These are phyloP conservation scores for Rhogogaster chlorosoma DNA, from an alignment of 2,888 invertebrate genomes.

Conservation along the genomic window DNA sequence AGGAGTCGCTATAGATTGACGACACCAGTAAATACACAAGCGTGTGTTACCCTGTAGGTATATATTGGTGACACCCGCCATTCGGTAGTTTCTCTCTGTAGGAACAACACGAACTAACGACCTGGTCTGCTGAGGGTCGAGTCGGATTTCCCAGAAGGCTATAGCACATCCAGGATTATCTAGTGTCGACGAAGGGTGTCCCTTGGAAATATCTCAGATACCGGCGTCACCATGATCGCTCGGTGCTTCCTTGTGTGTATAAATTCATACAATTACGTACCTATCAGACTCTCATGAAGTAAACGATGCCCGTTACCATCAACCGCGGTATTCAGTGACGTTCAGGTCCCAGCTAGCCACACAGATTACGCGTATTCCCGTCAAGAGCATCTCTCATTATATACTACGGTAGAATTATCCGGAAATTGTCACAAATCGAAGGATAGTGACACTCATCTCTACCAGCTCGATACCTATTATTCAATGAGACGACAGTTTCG, in stretches of 20 bases:
- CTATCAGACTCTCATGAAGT: conserved; percentile 40
- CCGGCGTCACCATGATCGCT: conserved; percentile 23
- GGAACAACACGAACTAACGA: conserved; percentile 38
- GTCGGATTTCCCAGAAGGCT: conserved; percentile 42
- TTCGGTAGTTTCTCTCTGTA: conserved; percentile 45
- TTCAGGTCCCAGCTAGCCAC: background rate
- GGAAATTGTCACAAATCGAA: conserved; percentile 28
- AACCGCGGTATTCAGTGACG: conserved; percentile 23
- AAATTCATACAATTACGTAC: conserved; percentile 48
- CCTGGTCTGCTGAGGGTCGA: conserved; percentile 13
- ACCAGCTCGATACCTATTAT: background rate
- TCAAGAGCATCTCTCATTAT: conserved; percentile 24
- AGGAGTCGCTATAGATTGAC: conserved; percentile 15
- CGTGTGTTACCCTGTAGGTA: conserved; percentile 2
- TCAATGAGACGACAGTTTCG: background rate
- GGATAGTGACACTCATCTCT: conserved; percentile 14
- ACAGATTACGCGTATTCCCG: conserved; percentile 28
- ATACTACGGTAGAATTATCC: conserved; percentile 11
- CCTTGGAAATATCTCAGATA: conserved; percentile 39
- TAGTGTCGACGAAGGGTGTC: conserved; percentile 42
- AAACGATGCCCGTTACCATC: conserved; percentile 40
- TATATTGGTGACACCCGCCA: conserved; percentile 15
- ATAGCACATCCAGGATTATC: conserved; percentile 27
- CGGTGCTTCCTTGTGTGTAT: conserved; percentile 28
- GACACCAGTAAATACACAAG: conserved; percentile 10